Conservation (phyloP, 2,888 invertebrate species). For the Amphipoea lucens region DNA sequence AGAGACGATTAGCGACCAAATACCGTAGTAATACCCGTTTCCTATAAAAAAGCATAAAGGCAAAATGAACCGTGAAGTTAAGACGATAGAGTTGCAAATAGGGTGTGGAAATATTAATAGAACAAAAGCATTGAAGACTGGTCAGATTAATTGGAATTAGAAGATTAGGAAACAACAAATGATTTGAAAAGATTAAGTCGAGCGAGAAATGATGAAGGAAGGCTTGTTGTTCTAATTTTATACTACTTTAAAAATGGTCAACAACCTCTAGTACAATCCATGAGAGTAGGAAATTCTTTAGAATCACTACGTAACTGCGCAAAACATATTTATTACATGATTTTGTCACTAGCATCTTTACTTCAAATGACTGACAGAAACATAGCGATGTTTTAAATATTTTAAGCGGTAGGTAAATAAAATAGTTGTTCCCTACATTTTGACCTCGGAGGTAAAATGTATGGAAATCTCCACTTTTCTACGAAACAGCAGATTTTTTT, state of each 20-base stretch:
- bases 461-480: too few relatives aligned
- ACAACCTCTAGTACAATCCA: not conserved
- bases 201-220: constrained; percentile 7
- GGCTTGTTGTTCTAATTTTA: constrained; percentile 14
- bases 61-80: constrained; percentile 1
- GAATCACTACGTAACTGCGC: not conserved
- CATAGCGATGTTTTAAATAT: too few relatives aligned
- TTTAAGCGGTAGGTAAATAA: too few relatives aligned
- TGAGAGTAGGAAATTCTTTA: not conserved
- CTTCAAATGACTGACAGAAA: too few relatives aligned
- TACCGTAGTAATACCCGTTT: constrained; percentile 30
- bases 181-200: constrained; percentile 28
- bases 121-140: constrained; percentile 24
- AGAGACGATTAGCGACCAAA: constrained; percentile 42
- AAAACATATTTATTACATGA: too few relatives aligned
- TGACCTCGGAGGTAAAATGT: too few relatives aligned
- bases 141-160: constrained; percentile 50
- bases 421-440: too few relatives aligned
- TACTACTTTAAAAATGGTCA: not conserved
- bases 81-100: not conserved
- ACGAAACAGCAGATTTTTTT: too few relatives aligned
- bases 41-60: not conserved
- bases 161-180: constrained; percentile 38
- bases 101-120: not conserved
- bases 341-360: too few relatives aligned